Evolutionary conservation across 2,113 vertebrate genomes (phyloP).

Genomic region (Microcebus jonahi): DNA sequence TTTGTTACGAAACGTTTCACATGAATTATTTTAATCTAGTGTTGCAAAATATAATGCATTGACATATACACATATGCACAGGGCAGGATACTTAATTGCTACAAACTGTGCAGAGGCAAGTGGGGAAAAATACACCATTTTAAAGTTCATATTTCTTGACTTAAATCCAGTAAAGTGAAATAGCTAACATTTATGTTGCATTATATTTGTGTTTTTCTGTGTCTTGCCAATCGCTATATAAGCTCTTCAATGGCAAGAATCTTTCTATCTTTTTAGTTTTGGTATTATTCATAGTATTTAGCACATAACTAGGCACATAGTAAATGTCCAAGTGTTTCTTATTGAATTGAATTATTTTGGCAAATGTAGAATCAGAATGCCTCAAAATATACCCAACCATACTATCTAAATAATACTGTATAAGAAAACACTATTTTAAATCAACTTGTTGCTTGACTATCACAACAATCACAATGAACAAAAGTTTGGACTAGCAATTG

Average conservation of each 20-base stretch:
- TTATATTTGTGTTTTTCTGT: background rate
- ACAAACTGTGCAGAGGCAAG: background rate
- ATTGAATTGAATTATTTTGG: conserved; percentile 37
- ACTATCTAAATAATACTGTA: background rate
- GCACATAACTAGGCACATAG: background rate
- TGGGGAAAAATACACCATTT: background rate
- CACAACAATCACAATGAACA: background rate
- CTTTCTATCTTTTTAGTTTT: background rate
- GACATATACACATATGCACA: background rate
- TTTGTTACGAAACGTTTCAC: conserved; percentile 19
- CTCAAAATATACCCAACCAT: background rate
- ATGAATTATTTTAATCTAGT: background rate
- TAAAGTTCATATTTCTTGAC: background rate
- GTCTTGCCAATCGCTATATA: background rate
- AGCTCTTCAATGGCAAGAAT: background rate
- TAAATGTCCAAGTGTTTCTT: background rate
- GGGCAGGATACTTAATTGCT: background rate
- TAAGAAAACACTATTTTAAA: background rate
- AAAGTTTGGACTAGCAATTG: background rate
- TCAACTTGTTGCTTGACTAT: background rate
- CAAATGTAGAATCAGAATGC: background rate
- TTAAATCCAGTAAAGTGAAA: background rate
- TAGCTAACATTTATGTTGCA: background rate
- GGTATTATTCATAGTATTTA: background rate
- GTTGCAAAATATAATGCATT: background rate